A percentile compares a stretch with the other conserved stretches of the same genome.
Evolutionary conservation across 2,797 vertebrate genomes (phyloP).

Genomic region (Sebastes reedi): DNA sequence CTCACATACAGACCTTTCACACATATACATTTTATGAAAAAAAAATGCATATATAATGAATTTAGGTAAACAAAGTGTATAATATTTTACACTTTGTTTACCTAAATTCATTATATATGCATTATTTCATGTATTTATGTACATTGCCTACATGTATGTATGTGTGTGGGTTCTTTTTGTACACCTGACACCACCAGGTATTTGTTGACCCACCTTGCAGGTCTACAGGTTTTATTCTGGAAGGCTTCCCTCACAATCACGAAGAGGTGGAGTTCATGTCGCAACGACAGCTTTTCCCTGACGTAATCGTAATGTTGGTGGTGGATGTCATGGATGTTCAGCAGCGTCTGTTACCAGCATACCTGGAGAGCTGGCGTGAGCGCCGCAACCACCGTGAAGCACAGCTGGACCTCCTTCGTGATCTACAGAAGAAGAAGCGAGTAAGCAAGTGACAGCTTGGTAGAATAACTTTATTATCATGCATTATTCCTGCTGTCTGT

Average conservation of each 20-base stretch:
- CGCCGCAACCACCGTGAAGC: conserved; percentile 67
- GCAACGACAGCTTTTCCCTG: conserved; percentile 87
- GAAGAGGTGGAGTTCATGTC: conserved; percentile 87
- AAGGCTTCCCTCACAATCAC: conserved; percentile 88
- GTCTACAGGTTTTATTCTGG: conserved; percentile 93
- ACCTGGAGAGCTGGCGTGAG: conserved; percentile 84
- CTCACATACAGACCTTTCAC: neutral
- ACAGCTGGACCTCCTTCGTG: conserved; percentile 76
- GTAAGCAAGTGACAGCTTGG: conserved; percentile 67
- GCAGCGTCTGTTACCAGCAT: conserved; percentile 83
- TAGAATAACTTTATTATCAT: neutral
- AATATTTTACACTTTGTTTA: neutral
- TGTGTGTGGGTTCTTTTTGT: neutral
- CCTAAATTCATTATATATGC: neutral
- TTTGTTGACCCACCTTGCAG: conserved; percentile 51
- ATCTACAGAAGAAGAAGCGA: conserved; percentile 82
- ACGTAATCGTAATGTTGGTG: conserved; percentile 81
- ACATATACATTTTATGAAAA: neutral
- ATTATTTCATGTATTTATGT: neutral
- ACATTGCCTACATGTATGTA: neutral
- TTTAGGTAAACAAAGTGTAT: no score
- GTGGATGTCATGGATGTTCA: conserved; percentile 82
- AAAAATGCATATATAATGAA: no score
- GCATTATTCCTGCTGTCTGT: neutral
- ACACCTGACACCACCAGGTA: neutral